These are phyloP conservation scores for Fringilla coelebs DNA, from an alignment of 2,797 vertebrate genomes.

Conservation along the genomic window DNA sequence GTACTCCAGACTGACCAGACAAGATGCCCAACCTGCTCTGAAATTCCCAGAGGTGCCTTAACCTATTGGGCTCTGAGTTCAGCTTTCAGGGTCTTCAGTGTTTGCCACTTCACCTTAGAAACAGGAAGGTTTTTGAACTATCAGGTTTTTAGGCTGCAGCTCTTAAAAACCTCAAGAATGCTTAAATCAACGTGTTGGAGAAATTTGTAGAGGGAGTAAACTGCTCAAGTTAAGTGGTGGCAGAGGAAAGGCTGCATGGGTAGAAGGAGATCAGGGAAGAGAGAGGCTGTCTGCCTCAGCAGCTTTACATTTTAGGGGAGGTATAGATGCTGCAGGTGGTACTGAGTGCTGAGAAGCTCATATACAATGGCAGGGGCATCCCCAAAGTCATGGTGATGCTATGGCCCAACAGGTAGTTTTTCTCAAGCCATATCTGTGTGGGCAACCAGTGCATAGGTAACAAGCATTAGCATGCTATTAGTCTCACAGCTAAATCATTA, in stretches of 20 bases:
- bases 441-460: not conserved
- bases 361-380: not conserved
- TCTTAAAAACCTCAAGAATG: not conserved
- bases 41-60: not conserved
- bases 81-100: not conserved
- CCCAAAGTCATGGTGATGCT: not conserved
- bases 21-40: not conserved
- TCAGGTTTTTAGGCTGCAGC: not conserved
- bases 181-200: not conserved
- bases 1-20: not conserved
- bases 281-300: not conserved
- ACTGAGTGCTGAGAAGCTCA: not conserved
- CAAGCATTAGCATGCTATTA: not conserved
- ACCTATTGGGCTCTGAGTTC: not conserved
- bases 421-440: not conserved
- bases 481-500: not conserved
- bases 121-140: not conserved
- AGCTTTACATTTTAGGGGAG: not conserved
- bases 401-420: not conserved
- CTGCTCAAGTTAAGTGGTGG: not conserved
- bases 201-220: not conserved
- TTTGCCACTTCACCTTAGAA: not conserved
- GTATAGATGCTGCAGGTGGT: not conserved
- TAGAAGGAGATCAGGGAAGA: not conserved
- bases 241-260: not conserved